A percentile compares a stretch with the other conserved stretches of the same genome.
These are phyloP conservation scores for Rhagonycha fulva DNA, from an alignment of 2,888 invertebrate genomes.

Conservation along the genomic window DNA sequence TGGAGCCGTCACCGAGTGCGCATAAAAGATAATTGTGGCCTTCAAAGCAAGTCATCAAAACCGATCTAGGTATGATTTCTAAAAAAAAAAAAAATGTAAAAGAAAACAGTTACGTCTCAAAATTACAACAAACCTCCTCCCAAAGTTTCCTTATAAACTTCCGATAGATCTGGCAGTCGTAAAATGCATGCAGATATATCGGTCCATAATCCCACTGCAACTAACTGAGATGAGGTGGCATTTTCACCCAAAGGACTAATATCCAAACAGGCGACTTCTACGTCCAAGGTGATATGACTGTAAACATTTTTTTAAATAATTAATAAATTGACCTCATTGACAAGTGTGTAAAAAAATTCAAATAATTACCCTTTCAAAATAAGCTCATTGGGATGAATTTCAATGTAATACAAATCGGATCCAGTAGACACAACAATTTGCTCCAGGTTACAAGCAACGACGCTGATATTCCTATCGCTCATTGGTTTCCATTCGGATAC, in stretches of 20 bases:
- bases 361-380: slow-evolving; percentile 61
- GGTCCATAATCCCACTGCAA: slow-evolving; percentile 96
- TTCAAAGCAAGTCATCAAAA: slow-evolving; percentile 93
- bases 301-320: slow-evolving; percentile 17
- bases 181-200: slow-evolving; percentile 92
- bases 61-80: slow-evolving; percentile 97
- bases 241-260: slow-evolving; percentile 77
- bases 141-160: slow-evolving; percentile 84
- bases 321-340: not conserved
- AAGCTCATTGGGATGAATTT: slow-evolving; percentile 68
- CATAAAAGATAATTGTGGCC: slow-evolving; percentile 86
- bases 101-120: not conserved
- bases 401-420: slow-evolving; percentile 81
- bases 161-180: slow-evolving; percentile 77
- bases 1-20: slow-evolving; percentile 96
- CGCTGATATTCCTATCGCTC: slow-evolving; percentile 77
- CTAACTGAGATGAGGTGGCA: slow-evolving; percentile 68
- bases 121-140: slow-evolving; percentile 69
- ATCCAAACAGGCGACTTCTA: slow-evolving; percentile 96
- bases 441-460: slow-evolving; percentile 79
- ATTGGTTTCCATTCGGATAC: slow-evolving; percentile 75
- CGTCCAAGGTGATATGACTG: slow-evolving; percentile 76
- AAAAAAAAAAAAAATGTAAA: slow-evolving; percentile 40
- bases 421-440: slow-evolving; percentile 88
- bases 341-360: not conserved